Conservation (phyloP, 92 coral and sea anemone genomes). For the Hydrozoanthus gracilis region DNA sequence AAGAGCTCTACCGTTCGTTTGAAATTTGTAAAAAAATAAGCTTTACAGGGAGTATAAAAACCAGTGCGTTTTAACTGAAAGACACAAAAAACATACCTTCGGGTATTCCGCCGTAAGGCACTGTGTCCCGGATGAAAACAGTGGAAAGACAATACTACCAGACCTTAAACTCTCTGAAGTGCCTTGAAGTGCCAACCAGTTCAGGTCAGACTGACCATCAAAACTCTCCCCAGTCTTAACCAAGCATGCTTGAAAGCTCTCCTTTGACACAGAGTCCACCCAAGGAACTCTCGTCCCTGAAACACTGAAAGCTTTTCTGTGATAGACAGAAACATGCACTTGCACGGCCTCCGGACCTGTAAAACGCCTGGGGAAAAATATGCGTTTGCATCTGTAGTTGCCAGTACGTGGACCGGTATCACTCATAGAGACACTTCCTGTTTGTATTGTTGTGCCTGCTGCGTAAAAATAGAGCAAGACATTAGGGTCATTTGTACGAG, state of each 20-base stretch:
- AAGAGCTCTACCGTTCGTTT: no score
- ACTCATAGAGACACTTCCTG: background rate
- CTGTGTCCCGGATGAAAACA: slow-evolving; percentile 11
- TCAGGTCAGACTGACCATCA: background rate
- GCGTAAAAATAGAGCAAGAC: background rate
- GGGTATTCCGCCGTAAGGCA: background rate
- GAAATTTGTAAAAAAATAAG: no score
- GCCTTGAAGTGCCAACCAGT: slow-evolving; percentile 38
- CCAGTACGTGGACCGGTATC: background rate
- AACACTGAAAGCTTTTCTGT: background rate
- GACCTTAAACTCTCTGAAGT: background rate
- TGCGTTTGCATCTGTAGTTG: background rate
- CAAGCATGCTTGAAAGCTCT: slow-evolving; percentile 2
- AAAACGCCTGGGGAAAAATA: background rate
- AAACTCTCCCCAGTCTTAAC: slow-evolving; percentile 26
- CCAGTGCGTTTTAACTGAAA: background rate
- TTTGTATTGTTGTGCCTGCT: slow-evolving; percentile 10
- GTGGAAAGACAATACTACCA: slow-evolving; percentile 15
- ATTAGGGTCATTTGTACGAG: background rate
- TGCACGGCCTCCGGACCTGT: background rate
- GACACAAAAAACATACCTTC: background rate
- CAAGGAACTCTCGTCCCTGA: slow-evolving; percentile 9
- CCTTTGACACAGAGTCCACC: slow-evolving; percentile 33
- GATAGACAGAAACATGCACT: slow-evolving; percentile 8
- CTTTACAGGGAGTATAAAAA: background rate